These are phyloP conservation scores for Perdita meconis DNA, from an alignment of 2,888 invertebrate genomes.

Conservation along the genomic window DNA sequence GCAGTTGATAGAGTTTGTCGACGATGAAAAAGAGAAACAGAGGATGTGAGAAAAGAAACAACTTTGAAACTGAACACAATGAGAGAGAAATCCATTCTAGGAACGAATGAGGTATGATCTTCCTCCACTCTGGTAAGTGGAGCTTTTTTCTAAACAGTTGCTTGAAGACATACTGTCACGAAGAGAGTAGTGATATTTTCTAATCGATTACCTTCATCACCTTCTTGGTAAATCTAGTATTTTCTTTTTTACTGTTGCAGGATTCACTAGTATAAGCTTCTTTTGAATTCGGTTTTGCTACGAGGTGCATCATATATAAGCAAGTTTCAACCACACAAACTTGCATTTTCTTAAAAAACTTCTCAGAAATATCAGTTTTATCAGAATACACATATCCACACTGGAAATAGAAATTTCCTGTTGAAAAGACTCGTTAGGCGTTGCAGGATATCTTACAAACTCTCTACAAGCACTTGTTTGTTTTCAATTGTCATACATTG, in stretches of 20 bases:
- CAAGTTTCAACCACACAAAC: constrained; percentile 12
- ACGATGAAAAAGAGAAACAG: constrained; percentile 41
- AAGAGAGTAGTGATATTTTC: too few species aligned
- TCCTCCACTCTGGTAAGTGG: neutral
- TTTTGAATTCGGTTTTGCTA: neutral
- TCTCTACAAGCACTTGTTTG: constrained; percentile 27
- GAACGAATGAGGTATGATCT: constrained; percentile 36
- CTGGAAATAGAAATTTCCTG: constrained; percentile 11
- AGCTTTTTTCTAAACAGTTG: neutral
- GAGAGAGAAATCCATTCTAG: constrained; percentile 69
- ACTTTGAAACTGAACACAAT: constrained; percentile 65
- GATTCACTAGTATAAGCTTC: neutral
- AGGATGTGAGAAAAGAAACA: constrained; percentile 5
- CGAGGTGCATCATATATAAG: constrained; percentile 36
- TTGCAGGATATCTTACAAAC: constrained; percentile 8
- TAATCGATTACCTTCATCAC: too few species aligned
- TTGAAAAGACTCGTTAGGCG: constrained; percentile 15
- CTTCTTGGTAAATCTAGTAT: too few species aligned
- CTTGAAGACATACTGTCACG: too few species aligned
- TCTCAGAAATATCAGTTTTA: constrained; percentile 32
- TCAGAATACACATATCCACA: neutral
- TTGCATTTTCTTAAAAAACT: constrained; percentile 34
- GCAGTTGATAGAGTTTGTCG: constrained; percentile 70
- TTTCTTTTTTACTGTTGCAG: neutral
- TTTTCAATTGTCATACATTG: neutral